These are phyloP conservation scores for Cricetomys ansorgei DNA, from an alignment of 2,113 vertebrate genomes.

Conservation along the genomic window DNA sequence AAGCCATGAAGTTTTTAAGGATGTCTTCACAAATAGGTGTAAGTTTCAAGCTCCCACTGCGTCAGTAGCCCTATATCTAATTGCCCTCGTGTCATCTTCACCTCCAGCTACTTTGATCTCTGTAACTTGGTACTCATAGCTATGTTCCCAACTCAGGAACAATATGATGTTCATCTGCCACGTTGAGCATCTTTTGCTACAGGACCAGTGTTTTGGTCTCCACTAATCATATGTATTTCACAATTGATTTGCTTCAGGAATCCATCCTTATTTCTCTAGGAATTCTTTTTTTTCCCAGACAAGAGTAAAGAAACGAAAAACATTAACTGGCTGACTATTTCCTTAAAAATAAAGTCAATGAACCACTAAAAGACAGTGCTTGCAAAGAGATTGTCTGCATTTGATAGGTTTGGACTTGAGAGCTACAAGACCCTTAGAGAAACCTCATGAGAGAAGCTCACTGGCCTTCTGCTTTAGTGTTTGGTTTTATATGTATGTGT, in stretches of 20 bases:
- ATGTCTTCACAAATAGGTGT: background rate
- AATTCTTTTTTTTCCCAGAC: background rate
- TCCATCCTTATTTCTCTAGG: background rate
- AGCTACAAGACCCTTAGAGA: background rate
- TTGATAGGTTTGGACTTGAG: background rate
- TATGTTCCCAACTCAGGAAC: background rate
- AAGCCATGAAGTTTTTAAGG: background rate
- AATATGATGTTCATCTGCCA: background rate
- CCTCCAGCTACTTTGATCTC: fast-evolving
- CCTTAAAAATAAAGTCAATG: background rate
- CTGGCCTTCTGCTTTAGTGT: background rate
- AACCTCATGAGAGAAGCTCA: background rate
- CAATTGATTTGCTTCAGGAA: background rate
- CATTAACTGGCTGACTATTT: background rate
- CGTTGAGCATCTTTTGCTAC: background rate
- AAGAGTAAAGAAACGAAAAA: background rate
- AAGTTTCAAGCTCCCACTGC: background rate
- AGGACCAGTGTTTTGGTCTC: background rate
- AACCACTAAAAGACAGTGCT: background rate
- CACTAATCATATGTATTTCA: background rate
- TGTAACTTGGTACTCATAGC: background rate
- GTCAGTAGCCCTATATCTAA: background rate
- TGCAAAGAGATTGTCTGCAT: background rate
- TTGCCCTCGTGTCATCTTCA: background rate
- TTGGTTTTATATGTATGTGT: background rate